Conservation (phyloP, 2,888 invertebrate species). For the Cancer borealis region DNA sequence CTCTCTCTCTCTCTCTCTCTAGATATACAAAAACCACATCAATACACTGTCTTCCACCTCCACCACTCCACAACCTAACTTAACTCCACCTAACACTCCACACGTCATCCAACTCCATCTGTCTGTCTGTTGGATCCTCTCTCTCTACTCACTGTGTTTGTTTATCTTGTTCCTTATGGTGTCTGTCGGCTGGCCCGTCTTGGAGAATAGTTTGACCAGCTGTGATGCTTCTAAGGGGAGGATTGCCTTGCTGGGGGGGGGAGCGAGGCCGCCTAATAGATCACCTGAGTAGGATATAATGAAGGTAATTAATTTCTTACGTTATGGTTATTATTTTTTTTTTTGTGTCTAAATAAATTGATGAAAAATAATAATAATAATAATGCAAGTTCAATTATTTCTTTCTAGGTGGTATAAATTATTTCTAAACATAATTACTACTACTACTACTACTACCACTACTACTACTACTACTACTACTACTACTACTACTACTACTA, state of each 20-base stretch:
- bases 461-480: too few species aligned
- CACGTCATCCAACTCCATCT: background rate
- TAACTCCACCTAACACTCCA: background rate
- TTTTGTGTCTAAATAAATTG: too few species aligned
- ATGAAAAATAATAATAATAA: too few species aligned
- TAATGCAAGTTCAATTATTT: too few species aligned
- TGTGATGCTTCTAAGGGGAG: conserved; percentile 66
- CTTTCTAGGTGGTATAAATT: too few species aligned
- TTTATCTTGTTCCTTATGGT: conserved; percentile 54
- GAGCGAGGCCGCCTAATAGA: conserved; percentile 68
- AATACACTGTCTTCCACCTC: too few species aligned
- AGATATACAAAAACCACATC: background rate
- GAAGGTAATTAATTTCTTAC: background rate
- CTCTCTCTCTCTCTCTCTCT: too few species aligned
- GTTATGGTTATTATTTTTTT: too few species aligned
- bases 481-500: background rate
- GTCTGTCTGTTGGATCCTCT: too few species aligned
- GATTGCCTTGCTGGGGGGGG: conserved; percentile 53
- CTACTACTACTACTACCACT: too few species aligned
- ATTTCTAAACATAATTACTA: too few species aligned
- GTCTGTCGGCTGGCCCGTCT: conserved; percentile 61
- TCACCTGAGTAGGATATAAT: conserved; percentile 55
- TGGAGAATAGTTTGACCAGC: conserved; percentile 65
- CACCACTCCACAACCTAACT: background rate
- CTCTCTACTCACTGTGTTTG: conserved; percentile 55